Conservation (phyloP, 2,113 vertebrate genomes). For the Saccopteryx bilineata region DNA sequence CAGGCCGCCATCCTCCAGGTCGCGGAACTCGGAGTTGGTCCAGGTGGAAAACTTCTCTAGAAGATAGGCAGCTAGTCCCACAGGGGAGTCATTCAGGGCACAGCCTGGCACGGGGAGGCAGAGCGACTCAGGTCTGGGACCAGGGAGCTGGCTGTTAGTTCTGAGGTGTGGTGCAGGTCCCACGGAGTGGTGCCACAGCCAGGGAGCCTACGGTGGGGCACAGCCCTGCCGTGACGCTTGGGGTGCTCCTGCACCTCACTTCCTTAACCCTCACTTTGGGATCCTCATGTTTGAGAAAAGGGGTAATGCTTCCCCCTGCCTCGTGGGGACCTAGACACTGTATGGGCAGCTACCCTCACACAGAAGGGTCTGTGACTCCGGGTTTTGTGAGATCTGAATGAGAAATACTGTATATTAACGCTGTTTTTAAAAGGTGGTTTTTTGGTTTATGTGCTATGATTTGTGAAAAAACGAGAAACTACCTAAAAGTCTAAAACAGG, state of each 20-base stretch:
- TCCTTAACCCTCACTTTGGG: background rate
- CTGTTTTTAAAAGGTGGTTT: background rate
- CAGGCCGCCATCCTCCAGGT: conserved; percentile 89
- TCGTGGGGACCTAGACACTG: background rate
- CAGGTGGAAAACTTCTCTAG: conserved; percentile 90
- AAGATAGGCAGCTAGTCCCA: conserved; percentile 90
- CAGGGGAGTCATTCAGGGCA: conserved; percentile 89
- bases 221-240: background rate
- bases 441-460: background rate
- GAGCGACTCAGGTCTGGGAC: background rate
- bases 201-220: background rate
- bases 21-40: conserved; percentile 84
- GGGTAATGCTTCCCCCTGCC: background rate
- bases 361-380: background rate
- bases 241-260: background rate
- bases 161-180: no score
- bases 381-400: background rate
- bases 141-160: background rate
- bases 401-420: background rate
- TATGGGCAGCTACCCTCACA: background rate
- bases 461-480: background rate
- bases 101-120: conserved; percentile 82
- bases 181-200: accelerated
- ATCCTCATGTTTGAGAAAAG: background rate
- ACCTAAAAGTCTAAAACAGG: background rate